Base-by-base conservation (phyloP, 1,140 invertebrate species). In the Ladona fulva region DNA sequence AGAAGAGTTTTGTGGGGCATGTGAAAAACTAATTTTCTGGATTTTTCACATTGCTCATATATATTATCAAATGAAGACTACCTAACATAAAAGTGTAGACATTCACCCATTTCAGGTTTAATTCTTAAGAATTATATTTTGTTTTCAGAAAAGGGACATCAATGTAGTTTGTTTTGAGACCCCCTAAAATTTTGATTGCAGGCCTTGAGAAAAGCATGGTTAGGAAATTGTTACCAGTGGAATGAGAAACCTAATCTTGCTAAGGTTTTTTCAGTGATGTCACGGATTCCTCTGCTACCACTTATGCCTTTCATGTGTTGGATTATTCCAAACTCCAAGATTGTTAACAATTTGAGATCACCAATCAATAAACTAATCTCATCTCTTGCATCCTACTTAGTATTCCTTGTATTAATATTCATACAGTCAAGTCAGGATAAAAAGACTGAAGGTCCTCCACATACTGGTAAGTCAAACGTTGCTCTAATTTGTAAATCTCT, bases 401-500 rank as follows among this genome's bases (percentile, higher is more conserved):
- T 90, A 22, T 92, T 92, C 81, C 85, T 92, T 0, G 80, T 87
- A 0, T 83, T 92, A 78, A 85, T 91, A 24, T 88, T 91, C 77
- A 79, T 87, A 0, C 85, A 89, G 79, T 89, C 89, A 8, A 88
- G 88, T 80, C 80, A 85, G 79, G 86, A 89, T 81, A 89, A 89
- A 81, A 85, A 76, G 25, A 79, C 83, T 75, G 87, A 88, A 80
- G 87, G 87, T 78, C 87, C 88, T 8, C 88, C 89, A 3, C 82
- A 86, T 78, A 86, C 87, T 78, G 85, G 85, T 83, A 80, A 80
- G 14, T 74, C 19, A 11, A 19, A 52, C 10, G 1, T 52, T 29
- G 76, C 10, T n/a, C 37, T 78, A 24, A 74, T 74, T 74, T 73
- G 5, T 77, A 25, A 73, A 66, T 22, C 29, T 7, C 25, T 78